phyloP scores from a whole-genome alignment of 2,888 invertebrate genomes.

The Spodoptera picta region DNA sequence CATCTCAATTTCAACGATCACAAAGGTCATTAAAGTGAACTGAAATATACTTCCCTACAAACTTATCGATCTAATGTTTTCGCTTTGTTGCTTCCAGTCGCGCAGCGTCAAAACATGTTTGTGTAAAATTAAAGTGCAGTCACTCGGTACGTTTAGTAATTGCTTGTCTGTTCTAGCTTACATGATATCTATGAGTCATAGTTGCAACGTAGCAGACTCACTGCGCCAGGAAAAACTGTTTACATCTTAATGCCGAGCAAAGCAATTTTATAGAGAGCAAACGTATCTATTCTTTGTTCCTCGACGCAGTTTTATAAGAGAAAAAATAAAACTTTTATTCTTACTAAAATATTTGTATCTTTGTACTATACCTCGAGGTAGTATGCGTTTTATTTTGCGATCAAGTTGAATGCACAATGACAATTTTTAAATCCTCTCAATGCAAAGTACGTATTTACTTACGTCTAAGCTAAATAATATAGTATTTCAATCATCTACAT shows the following conservation, averaged over 20 bases:
- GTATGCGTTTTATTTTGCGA: no score
- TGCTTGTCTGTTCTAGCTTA: conserved; percentile 11
- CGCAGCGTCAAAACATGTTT: conserved; percentile 1
- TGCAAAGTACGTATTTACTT: no score
- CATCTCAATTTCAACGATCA: no score
- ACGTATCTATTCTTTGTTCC: conserved; percentile 10
- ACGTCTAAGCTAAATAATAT: no score
- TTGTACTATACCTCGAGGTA: no score
- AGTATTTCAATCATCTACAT: no score
- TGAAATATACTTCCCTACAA: no score
- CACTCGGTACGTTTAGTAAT: conserved; percentile 6
- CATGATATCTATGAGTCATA: conserved; percentile 24
- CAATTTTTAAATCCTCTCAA: no score
- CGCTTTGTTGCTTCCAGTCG: background rate
- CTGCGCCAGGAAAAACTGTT: conserved; percentile 13
- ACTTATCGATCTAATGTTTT: no score
- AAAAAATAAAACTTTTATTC: background rate
- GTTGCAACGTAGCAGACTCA: conserved; percentile 28
- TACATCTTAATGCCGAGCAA: conserved; percentile 1
- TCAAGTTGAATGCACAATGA: no score
- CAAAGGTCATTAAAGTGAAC: no score
- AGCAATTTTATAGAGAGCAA: conserved; percentile 36
- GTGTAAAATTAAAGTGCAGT: background rate
- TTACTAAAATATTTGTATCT: background rate
- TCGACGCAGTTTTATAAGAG: conserved; percentile 8